Percentiles rank a stretch among this genome's conserved stretches.
phyloP scores from a whole-genome alignment of 2,888 invertebrate species.

The Griposia aprilina region DNA sequence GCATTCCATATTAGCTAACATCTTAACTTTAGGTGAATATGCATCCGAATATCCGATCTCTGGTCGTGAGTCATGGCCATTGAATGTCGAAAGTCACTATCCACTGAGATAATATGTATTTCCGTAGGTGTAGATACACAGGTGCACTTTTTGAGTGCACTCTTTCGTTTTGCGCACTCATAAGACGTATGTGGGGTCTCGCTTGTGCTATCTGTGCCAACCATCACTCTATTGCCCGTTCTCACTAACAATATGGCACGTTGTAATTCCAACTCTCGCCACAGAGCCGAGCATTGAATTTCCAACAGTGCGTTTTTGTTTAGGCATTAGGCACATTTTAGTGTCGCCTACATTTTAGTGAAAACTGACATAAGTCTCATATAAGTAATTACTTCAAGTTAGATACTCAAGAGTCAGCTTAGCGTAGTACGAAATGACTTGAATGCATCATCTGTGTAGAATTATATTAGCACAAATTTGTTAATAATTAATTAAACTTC shows the following conservation, averaged over 20 bases:
- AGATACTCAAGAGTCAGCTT: neutral
- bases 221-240: neutral
- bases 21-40: too few species aligned
- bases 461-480: neutral
- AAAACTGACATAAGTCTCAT: neutral
- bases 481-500: constrained; percentile 15
- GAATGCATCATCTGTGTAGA: neutral
- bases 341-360: neutral
- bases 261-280: neutral
- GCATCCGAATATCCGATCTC: too few species aligned
- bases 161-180: neutral
- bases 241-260: neutral
- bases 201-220: neutral
- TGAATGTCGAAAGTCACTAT: neutral
- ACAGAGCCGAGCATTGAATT: too few species aligned
- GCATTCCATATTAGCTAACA: too few species aligned
- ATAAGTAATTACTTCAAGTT: neutral
- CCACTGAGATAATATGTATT: neutral
- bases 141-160: neutral
- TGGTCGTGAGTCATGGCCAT: neutral
- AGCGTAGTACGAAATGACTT: neutral
- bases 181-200: neutral
- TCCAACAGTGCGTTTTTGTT: neutral
- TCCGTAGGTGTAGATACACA: neutral
- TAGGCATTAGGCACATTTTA: neutral